Conservation (phyloP, 2,113 vertebrate species). For the Laterallus jamaicensis region DNA sequence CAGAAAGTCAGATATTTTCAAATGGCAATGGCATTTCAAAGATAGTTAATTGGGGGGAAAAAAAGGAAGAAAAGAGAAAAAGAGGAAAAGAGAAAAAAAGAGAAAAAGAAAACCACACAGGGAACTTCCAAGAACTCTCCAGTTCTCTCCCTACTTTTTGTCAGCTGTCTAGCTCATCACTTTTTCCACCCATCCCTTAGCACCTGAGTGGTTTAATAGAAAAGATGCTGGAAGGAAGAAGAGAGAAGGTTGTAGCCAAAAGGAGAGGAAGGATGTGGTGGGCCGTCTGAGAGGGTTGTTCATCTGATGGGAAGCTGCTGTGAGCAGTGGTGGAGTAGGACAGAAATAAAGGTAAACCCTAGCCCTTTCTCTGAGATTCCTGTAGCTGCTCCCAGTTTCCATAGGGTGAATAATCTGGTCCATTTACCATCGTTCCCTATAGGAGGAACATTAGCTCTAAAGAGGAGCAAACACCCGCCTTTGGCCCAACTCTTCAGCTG, state of each 20-base stretch:
- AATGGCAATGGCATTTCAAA: neutral
- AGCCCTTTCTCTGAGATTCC: neutral
- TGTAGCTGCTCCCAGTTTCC: neutral
- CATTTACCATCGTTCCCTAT: neutral
- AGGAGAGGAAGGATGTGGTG: neutral
- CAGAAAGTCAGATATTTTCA: neutral
- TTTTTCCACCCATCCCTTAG: neutral
- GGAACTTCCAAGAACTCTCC: neutral
- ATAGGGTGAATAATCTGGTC: neutral
- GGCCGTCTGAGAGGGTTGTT: accelerated
- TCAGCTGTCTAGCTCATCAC: accelerated
- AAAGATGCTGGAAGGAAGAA: neutral
- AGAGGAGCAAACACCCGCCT: neutral
- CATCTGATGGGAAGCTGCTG: neutral
- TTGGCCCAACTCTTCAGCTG: neutral
- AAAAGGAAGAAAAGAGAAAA: neutral
- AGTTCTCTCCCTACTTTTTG: neutral
- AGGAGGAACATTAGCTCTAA: neutral
- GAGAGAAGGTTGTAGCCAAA: accelerated
- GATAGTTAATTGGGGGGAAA: too few species aligned
- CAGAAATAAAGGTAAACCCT: neutral
- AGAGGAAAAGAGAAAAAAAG: neutral
- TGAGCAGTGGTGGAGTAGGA: neutral
- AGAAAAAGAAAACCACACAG: neutral
- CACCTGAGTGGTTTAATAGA: neutral